Evolutionary conservation across 2,888 invertebrate species (phyloP).

Genomic region (Noctua fimbriata): DNA sequence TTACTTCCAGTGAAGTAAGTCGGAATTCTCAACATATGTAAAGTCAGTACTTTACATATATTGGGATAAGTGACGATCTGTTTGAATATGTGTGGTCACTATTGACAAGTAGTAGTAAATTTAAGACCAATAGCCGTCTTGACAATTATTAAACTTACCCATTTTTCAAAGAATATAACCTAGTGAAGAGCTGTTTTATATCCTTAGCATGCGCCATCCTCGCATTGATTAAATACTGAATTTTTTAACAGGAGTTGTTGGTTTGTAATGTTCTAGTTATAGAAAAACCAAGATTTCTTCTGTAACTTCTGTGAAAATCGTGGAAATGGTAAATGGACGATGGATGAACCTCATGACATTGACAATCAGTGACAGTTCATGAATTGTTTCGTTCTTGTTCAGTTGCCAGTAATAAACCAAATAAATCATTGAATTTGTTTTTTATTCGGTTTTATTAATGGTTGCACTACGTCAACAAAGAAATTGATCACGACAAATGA

Average conservation of each 20-base stretch:
- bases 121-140: slow-evolving; percentile 22
- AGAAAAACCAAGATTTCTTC: slow-evolving; percentile 36
- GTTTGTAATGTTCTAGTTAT: slow-evolving; percentile 15
- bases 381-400: slow-evolving; percentile 9
- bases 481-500: too few relatives aligned
- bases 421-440: neutral
- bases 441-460: neutral
- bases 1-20: too few relatives aligned
- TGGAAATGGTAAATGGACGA: slow-evolving; percentile 28
- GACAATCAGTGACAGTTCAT: slow-evolving; percentile 16
- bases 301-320: slow-evolving; percentile 11
- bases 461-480: neutral
- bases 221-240: slow-evolving; percentile 31
- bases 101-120: slow-evolving; percentile 1
- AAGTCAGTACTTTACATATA: neutral
- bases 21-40: too few relatives aligned
- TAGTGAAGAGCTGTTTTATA: slow-evolving; percentile 85
- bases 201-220: slow-evolving; percentile 87
- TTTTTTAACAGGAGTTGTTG: slow-evolving; percentile 16
- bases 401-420: slow-evolving; percentile 22
- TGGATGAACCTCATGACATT: slow-evolving; percentile 41
- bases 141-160: slow-evolving; percentile 75
- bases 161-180: slow-evolving; percentile 88
- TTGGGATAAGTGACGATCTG: neutral
- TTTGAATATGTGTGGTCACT: slow-evolving; percentile 7